A percentile compares a stretch with the other conserved stretches of the same genome.
Conservation (phyloP, 2,888 invertebrate species). For the Ophioninae sp. region DNA sequence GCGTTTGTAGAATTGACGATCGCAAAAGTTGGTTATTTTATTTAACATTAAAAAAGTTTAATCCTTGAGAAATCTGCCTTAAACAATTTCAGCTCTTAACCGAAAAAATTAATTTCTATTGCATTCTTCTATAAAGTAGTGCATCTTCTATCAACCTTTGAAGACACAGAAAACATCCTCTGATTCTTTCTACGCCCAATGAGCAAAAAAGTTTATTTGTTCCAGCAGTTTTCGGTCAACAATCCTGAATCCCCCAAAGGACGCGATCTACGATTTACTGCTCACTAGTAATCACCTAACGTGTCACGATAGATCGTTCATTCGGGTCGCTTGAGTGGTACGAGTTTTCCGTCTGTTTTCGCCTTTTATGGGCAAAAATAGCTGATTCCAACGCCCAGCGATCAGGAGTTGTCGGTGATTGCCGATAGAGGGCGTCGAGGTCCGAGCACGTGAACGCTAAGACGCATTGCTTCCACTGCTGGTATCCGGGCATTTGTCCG, state of each 20-base stretch:
- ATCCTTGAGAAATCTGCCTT: too few species aligned
- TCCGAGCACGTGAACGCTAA: constrained; percentile 69
- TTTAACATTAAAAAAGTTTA: too few species aligned
- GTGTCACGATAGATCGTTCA: neutral
- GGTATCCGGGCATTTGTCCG: constrained; percentile 81
- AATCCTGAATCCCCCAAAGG: neutral
- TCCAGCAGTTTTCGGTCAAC: too few species aligned
- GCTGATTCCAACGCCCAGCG: constrained; percentile 14
- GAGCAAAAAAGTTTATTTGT: too few species aligned
- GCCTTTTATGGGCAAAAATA: constrained; percentile 7
- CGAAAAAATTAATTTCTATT: too few species aligned
- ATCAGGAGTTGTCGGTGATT: constrained; percentile 25
- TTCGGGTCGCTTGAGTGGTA: neutral
- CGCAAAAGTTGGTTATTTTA: too few species aligned
- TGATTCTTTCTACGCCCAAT: too few species aligned
- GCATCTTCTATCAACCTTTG: too few species aligned
- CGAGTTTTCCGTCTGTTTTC: neutral
- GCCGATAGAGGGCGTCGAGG: constrained; percentile 19
- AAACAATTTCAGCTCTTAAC: too few species aligned
- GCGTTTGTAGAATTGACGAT: too few species aligned
- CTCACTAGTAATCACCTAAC: neutral
- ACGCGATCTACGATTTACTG: neutral
- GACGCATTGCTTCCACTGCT: constrained; percentile 80
- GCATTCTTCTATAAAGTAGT: too few species aligned
- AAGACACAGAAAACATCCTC: too few species aligned